A percentile compares a stretch with the other conserved stretches of the same genome.
These are phyloP conservation scores for Fulica atra DNA, from an alignment of 2,113 vertebrate genomes.

Conservation along the genomic window DNA sequence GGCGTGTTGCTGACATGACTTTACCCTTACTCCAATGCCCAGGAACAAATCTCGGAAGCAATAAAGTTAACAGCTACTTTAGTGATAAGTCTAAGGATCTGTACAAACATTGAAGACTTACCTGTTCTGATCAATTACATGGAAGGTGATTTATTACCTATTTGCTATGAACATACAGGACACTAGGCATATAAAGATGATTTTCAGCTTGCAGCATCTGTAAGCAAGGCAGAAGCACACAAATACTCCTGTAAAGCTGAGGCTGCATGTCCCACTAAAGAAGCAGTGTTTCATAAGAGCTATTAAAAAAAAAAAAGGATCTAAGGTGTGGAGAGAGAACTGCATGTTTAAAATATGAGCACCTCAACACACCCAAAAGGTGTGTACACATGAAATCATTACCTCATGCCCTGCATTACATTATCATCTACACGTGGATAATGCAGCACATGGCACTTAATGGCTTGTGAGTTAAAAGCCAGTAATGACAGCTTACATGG, in stretches of 20 bases:
- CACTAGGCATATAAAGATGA: background rate
- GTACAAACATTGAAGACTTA: background rate
- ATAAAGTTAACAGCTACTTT: background rate
- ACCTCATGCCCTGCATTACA: conserved; percentile 1
- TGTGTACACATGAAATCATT: background rate
- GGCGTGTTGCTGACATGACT: background rate
- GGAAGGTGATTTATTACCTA: background rate
- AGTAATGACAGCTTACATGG: no score
- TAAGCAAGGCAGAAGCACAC: background rate
- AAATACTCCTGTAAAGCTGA: background rate
- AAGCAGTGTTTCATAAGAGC: background rate
- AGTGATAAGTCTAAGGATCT: background rate
- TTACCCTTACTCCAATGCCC: background rate
- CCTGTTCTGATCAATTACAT: background rate
- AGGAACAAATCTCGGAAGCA: background rate
- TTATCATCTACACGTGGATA: background rate
- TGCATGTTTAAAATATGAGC: background rate
- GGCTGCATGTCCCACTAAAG: background rate
- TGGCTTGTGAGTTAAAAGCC: background rate
- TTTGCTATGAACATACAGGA: background rate
- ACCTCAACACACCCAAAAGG: conserved; percentile 50
- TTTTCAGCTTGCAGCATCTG: background rate
- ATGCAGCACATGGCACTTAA: background rate
- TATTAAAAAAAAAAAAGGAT: background rate
- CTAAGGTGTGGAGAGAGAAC: conserved; percentile 1